Evolutionary conservation across 2,797 vertebrate genomes (phyloP), one percentile per base, ranked within the genome.

Genomic region (Triplophysa bombifrons): DNA sequence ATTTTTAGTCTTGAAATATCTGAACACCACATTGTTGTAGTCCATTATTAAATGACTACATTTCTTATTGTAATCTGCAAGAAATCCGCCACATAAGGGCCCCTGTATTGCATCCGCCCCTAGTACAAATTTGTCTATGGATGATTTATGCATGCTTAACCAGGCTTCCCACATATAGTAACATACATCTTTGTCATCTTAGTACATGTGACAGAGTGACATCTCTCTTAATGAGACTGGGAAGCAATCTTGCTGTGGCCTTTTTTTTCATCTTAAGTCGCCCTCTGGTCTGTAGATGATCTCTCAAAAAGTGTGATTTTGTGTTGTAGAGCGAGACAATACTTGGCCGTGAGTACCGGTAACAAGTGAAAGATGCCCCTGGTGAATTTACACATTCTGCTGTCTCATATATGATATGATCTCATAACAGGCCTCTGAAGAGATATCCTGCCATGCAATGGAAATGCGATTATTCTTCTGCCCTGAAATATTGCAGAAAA

Each of bases 61-160:
- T 46, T 14, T 46, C 12, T 48, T 14, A 13, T 48, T 14, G 46
- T 50, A 27, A 38, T 63, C n/a, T 48, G 20, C 46, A 63, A 61
- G 44, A 71, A 53, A 61, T 78, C 27, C 51, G 27, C 60, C 22
- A 41, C 19, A 60, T 1, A 41, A 41, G 10, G 41, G 10, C 41
- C 38, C 38, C 41, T 41, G 10, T 41, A 11, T 11, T 41, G 27
- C 13, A 22, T 22, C 11, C 25, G 9, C 0, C 11, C 10, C n/a
- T 30, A 50, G 44, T 12, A 22, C 30, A 12, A 22, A n/a, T 58
- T 22, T 58, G 12, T 67, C 22, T 58, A 16, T 56, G n/a, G 74
- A 87, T 87, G 85, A 84, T 88, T 87, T 88, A 88, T 85, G 82
- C 76, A 81, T 72, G 83, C 61, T 27, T 30, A 51, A 90, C 41